phyloP scores from a whole-genome alignment of 2,888 invertebrate genomes.

The Pheosia tremula region DNA sequence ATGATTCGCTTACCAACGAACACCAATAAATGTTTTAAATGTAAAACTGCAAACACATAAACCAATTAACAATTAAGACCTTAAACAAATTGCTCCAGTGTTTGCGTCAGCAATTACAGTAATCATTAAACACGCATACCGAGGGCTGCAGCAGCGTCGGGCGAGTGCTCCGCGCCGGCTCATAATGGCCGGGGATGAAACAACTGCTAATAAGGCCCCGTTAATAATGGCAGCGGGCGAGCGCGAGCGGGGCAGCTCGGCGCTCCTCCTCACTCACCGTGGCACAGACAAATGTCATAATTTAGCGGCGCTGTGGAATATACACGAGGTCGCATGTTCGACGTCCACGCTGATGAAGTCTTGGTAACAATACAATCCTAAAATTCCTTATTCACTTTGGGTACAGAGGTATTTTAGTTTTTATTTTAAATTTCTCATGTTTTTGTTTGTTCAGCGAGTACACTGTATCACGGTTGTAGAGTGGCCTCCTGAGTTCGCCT shows the following conservation, averaged over 20 bases:
- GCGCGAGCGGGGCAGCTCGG: not conserved
- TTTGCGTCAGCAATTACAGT: conserved; percentile 3
- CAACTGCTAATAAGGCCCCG: conserved; percentile 50
- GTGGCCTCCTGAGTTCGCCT: too few relatives aligned
- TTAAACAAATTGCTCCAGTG: not conserved
- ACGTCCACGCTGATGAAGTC: not conserved
- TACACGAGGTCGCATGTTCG: conserved; percentile 16
- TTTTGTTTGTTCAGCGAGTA: too few relatives aligned
- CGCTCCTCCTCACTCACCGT: conserved; percentile 37
- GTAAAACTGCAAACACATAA: not conserved
- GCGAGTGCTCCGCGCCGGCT: not conserved
- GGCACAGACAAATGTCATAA: conserved; percentile 67
- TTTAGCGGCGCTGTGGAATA: conserved; percentile 44
- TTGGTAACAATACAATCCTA: too few relatives aligned
- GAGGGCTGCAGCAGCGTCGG: not conserved
- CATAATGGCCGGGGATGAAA: conserved; percentile 4
- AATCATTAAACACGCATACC: conserved; percentile 1
- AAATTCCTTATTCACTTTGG: too few relatives aligned
- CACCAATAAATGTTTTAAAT: not conserved
- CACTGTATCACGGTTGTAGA: too few relatives aligned
- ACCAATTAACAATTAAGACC: conserved; percentile 1
- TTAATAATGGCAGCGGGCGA: conserved; percentile 35
- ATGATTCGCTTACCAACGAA: too few relatives aligned
- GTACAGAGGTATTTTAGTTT: too few relatives aligned
- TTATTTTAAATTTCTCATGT: too few relatives aligned